These are phyloP conservation scores for Diploscapter pachys DNA, from an alignment of 1,140 invertebrate species.

Conservation along the genomic window DNA sequence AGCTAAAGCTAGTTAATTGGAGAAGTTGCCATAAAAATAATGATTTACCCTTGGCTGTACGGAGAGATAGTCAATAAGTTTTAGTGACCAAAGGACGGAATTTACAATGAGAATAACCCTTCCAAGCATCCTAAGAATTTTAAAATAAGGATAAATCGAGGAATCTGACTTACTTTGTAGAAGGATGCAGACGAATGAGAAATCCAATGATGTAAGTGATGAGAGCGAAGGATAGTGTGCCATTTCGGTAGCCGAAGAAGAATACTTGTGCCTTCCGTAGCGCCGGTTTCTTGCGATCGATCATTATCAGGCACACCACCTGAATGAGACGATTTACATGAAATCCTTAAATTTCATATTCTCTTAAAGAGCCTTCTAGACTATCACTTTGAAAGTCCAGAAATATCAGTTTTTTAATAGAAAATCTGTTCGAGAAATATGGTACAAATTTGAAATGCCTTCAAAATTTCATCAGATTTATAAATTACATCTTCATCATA, in stretches of 20 bases:
- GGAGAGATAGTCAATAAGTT: conserved; percentile 27
- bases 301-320: conserved; percentile 26
- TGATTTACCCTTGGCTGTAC: conserved; percentile 5
- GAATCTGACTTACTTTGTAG: conserved; percentile 16
- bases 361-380: no score
- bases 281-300: conserved; percentile 19
- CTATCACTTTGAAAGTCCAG: no score
- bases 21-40: no score
- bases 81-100: conserved; percentile 26
- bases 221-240: conserved; percentile 21
- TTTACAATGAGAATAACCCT: conserved; percentile 28
- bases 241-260: conserved; percentile 30
- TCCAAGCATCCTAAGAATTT: conserved; percentile 22
- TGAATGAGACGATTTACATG: not conserved
- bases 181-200: conserved; percentile 25
- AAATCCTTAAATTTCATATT: no score
- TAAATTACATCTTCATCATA: no score
- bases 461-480: no score
- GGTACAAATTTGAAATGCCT: no score
- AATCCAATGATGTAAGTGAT: conserved; percentile 26
- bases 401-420: no score
- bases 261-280: conserved; percentile 17
- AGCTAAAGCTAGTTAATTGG: not conserved
- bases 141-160: not conserved
- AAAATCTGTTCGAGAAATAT: no score